phyloP scores from a whole-genome alignment of 2,888 invertebrate species.

The Drosophila falleni region DNA sequence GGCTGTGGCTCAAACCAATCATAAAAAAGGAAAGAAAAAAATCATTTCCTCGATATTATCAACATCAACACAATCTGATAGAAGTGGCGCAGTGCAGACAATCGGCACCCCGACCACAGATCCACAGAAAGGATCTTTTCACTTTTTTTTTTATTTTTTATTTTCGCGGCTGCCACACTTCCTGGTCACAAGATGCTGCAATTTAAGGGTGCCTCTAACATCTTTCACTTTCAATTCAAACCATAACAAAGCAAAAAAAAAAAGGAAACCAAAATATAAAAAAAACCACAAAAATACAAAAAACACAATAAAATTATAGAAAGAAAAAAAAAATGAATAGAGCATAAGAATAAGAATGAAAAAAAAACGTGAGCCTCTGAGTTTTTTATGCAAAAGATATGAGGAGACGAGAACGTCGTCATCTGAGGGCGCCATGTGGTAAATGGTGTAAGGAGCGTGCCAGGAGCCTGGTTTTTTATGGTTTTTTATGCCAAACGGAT shows the following conservation, averaged over 20 bases:
- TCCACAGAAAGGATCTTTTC: constrained; percentile 71
- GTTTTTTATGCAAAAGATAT: constrained; percentile 76
- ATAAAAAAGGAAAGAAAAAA: constrained; percentile 37
- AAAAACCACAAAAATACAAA: constrained; percentile 36
- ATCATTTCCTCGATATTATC: constrained; percentile 73
- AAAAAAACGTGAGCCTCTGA: constrained; percentile 59
- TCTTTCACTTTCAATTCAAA: constrained; percentile 77
- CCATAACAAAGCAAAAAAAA: constrained; percentile 43
- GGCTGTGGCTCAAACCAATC: constrained; percentile 20
- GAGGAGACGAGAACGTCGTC: constrained; percentile 37
- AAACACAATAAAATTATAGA: constrained; percentile 28
- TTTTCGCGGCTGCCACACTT: constrained; percentile 69
- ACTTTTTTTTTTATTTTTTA: constrained; percentile 79
- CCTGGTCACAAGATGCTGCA: constrained; percentile 76
- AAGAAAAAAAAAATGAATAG: constrained; percentile 40
- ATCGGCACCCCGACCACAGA: constrained; percentile 69
- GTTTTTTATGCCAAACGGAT: constrained; percentile 74
- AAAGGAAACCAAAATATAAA: constrained; percentile 25
- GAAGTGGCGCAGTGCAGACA: constrained; percentile 59
- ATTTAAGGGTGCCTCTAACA: constrained; percentile 68
- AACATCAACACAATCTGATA: constrained; percentile 53
- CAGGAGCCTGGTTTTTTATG: constrained; percentile 60
- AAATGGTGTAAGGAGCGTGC: constrained; percentile 63
- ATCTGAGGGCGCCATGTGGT: constrained; percentile 73
- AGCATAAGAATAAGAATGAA: constrained; percentile 59